Conservation (phyloP, 2,797 vertebrate species). For the Hypotaenidia okinawae region DNA sequence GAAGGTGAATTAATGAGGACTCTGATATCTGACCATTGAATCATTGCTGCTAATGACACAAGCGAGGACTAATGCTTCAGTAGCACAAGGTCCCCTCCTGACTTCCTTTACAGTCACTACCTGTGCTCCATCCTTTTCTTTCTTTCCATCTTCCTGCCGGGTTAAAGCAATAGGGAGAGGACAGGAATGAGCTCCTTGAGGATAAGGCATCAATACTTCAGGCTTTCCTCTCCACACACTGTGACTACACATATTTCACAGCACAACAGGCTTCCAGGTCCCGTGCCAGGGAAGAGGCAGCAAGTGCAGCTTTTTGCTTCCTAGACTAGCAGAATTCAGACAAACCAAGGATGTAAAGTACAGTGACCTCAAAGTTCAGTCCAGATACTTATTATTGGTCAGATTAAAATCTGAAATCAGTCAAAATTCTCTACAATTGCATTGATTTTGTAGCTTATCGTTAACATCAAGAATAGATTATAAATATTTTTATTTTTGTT, state of each 20-base stretch:
- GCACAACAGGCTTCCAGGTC: background rate
- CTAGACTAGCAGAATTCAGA: background rate
- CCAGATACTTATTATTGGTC: background rate
- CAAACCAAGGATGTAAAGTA: background rate
- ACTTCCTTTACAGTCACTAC: rapidly evolving
- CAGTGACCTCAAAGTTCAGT: background rate
- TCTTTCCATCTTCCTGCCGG: background rate
- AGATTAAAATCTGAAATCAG: background rate
- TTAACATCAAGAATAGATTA: background rate
- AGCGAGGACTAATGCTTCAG: background rate
- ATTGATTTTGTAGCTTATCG: background rate
- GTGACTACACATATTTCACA: background rate
- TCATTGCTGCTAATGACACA: background rate
- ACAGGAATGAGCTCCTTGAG: background rate
- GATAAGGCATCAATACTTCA: background rate
- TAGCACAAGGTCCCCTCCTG: background rate
- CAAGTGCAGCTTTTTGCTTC: background rate
- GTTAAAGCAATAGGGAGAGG: background rate
- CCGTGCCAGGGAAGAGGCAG: rapidly evolving
- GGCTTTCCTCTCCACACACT: background rate
- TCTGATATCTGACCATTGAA: background rate
- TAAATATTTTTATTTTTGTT: background rate
- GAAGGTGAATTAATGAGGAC: background rate
- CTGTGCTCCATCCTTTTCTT: background rate
- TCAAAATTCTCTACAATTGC: background rate